These are phyloP conservation scores for Platysternon megacephalum DNA, from an alignment of 2,113 vertebrate species.

Conservation along the genomic window DNA sequence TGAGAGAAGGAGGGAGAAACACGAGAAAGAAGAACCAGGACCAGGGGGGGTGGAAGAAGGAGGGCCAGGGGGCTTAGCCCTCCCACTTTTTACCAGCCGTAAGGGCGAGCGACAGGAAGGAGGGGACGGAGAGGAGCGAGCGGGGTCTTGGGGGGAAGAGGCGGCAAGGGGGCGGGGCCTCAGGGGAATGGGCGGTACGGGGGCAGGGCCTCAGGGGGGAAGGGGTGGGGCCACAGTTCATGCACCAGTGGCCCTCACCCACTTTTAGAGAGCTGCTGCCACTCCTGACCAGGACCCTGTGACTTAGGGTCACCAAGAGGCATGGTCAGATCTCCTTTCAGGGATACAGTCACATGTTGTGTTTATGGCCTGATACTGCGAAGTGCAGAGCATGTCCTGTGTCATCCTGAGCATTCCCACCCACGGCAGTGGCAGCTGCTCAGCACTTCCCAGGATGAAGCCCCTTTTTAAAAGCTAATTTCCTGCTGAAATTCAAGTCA, in stretches of 20 bases:
- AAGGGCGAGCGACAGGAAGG: too few relatives aligned
- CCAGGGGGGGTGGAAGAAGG: too few relatives aligned
- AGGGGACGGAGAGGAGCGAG: too few relatives aligned
- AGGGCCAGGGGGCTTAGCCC: too few relatives aligned
- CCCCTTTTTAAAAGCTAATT: not conserved
- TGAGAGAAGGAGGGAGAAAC: not conserved
- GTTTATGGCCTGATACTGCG: not conserved
- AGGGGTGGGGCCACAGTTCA: too few relatives aligned
- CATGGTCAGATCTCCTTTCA: not conserved
- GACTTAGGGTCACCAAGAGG: not conserved
- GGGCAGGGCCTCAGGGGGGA: too few relatives aligned
- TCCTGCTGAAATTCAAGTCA: not conserved
- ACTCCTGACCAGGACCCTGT: not conserved
- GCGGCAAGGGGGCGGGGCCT: too few relatives aligned
- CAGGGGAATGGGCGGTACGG: too few relatives aligned
- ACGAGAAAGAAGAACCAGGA: not conserved
- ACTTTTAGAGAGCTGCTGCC: too few relatives aligned
- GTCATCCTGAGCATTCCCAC: not conserved
- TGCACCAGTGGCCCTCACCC: too few relatives aligned
- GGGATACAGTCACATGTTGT: not conserved
- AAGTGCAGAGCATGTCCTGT: not conserved
- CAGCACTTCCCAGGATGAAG: not conserved
- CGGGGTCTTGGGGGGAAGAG: too few relatives aligned
- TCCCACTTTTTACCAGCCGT: too few relatives aligned
- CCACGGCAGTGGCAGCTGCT: not conserved